A percentile compares a stretch with the other conserved stretches of the same genome.
Evolutionary conservation across 2,797 vertebrate genomes (phyloP).

Genomic region (Vespertilio murinus): DNA sequence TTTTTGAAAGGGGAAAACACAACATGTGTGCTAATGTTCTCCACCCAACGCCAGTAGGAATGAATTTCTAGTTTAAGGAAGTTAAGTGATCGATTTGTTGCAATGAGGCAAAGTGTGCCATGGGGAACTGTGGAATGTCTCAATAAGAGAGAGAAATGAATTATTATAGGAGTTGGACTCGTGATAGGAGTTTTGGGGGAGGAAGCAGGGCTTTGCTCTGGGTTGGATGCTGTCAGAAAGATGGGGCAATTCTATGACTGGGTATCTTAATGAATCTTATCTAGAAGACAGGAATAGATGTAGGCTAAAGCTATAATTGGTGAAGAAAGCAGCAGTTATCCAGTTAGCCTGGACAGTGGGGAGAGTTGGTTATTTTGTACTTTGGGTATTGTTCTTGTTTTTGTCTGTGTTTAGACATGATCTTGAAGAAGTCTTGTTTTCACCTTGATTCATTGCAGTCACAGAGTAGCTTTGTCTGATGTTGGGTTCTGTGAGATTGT

Average conservation of each 20-base stretch:
- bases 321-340: background rate
- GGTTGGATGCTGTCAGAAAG: background rate
- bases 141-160: background rate
- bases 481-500: background rate
- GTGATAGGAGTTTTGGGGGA: background rate
- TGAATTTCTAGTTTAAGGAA: background rate
- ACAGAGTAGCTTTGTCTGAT: background rate
- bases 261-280: background rate
- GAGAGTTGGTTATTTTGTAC: background rate
- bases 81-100: background rate
- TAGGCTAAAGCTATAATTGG: background rate
- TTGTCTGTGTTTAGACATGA: background rate
- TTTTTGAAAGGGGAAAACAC: background rate
- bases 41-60: background rate
- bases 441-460: background rate
- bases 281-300: background rate
- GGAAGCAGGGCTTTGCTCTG: background rate
- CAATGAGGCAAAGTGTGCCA: background rate
- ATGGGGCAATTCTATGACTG: background rate
- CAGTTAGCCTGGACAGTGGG: background rate
- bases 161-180: background rate
- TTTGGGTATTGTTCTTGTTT: background rate
- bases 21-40: background rate
- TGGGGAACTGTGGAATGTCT: background rate
- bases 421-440: background rate